phyloP scores from a whole-genome alignment of 2,888 invertebrate species.

The Torymus auratus region DNA sequence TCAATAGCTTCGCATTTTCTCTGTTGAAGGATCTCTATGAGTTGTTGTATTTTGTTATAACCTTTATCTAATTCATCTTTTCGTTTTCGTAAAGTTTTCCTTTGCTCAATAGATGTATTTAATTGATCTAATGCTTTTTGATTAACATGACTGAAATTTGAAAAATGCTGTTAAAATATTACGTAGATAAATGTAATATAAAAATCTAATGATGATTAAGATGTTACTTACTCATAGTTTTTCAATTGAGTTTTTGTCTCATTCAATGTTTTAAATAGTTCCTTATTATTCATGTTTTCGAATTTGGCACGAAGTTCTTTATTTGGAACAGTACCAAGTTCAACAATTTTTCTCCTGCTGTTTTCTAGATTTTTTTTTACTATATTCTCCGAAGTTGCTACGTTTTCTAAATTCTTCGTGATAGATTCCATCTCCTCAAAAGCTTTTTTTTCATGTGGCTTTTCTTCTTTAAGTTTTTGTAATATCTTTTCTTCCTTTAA shows the following conservation, averaged over 20 bases:
- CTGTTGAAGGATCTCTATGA: constrained; percentile 95
- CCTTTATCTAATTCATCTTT: constrained; percentile 97
- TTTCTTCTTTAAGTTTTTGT: not conserved
- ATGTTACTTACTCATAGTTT: constrained; percentile 82
- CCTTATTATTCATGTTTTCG: constrained; percentile 85
- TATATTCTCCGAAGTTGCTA: constrained; percentile 91
- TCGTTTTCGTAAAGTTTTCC: constrained; percentile 95
- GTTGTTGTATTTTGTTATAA: constrained; percentile 91
- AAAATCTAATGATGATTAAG: not conserved
- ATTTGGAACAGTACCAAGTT: constrained; percentile 95
- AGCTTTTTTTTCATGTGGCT: not conserved
- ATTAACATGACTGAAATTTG: constrained; percentile 90
- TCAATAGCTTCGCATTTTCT: constrained; percentile 98
- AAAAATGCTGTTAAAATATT: not conserved
- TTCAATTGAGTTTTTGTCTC: constrained; percentile 97
- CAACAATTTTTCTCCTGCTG: constrained; percentile 86
- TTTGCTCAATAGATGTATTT: constrained; percentile 98
- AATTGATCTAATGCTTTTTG: constrained; percentile 99
- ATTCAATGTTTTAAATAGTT: constrained; percentile 96
- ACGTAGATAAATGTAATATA: not conserved
- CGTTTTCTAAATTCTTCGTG: constrained; percentile 95
- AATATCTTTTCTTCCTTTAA: not conserved
- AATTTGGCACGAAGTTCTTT: constrained; percentile 92
- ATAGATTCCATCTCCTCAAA: constrained; percentile 93
- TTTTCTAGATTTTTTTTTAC: constrained; percentile 94